phyloP scores from a whole-genome alignment of 2,113 vertebrate species.

The Eolophus roseicapilla region DNA sequence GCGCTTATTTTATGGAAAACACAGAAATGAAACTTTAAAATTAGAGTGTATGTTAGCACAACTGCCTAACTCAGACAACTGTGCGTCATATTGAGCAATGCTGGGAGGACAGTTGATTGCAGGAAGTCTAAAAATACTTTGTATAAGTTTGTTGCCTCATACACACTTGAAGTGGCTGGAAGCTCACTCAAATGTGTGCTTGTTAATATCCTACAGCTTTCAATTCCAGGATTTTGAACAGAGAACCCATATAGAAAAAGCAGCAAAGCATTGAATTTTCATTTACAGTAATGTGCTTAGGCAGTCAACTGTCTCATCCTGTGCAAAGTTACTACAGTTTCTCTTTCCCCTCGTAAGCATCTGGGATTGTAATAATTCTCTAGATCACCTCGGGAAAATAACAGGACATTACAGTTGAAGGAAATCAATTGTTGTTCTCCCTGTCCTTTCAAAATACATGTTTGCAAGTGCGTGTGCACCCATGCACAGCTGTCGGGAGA shows the following conservation, averaged over 20 bases:
- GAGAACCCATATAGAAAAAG: not conserved
- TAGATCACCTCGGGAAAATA: conserved; percentile 6
- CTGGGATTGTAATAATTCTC: conserved; percentile 41
- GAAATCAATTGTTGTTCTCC: conserved; percentile 34
- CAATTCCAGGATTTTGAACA: not conserved
- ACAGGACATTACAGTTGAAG: not conserved
- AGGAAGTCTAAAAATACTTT: conserved; percentile 72
- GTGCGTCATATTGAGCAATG: conserved; percentile 45
- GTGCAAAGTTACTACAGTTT: not conserved
- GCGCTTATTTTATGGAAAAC: conserved; percentile 29
- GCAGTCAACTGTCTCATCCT: not conserved
- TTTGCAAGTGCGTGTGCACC: not conserved
- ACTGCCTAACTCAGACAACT: conserved; percentile 26
- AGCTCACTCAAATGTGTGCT: conserved; percentile 3
- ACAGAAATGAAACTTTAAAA: conserved; percentile 39
- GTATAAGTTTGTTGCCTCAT: conserved; percentile 20
- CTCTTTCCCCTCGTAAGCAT: not conserved
- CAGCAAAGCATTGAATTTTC: not conserved
- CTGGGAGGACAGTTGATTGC: conserved; percentile 32
- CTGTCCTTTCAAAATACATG: not conserved
- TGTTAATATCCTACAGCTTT: not conserved
- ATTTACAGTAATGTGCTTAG: not conserved
- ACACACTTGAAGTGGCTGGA: conserved; percentile 4
- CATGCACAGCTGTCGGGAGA: not conserved
- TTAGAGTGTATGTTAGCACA: not conserved